Percentiles rank a stretch among this genome's conserved stretches.
These are phyloP conservation scores for Julus scanicus DNA, from an alignment of 2,888 invertebrate genomes.

Conservation along the genomic window DNA sequence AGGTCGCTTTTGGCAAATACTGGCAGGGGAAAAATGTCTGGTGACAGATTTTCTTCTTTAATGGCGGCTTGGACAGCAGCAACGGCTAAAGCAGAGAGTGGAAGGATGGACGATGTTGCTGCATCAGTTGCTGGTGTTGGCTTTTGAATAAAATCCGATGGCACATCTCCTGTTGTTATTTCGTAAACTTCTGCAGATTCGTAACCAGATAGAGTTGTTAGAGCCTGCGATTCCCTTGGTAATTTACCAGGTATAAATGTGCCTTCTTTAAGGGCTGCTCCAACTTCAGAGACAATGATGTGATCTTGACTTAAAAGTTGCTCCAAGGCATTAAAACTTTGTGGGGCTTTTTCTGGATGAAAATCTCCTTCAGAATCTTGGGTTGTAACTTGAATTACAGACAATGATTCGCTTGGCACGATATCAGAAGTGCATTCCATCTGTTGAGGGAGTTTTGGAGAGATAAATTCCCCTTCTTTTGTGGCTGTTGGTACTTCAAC, in stretches of 20 bases:
- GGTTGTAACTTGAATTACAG: slow-evolving; percentile 49
- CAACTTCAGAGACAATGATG: slow-evolving; percentile 58
- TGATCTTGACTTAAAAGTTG: slow-evolving; percentile 55
- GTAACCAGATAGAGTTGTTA: slow-evolving; percentile 49
- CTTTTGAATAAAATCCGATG: slow-evolving; percentile 53
- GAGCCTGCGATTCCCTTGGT: slow-evolving; percentile 53
- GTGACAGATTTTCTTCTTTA: slow-evolving; percentile 59
- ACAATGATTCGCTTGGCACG: slow-evolving; percentile 58
- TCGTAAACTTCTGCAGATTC: slow-evolving; percentile 56
- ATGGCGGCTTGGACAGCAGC: slow-evolving; percentile 47
- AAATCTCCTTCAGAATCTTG: slow-evolving; percentile 57
- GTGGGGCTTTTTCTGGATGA: slow-evolving; percentile 56
- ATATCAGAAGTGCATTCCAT: slow-evolving; percentile 48
- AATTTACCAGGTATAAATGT: slow-evolving; percentile 42
- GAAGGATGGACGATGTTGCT: slow-evolving; percentile 51
- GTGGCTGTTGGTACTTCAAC: slow-evolving; percentile 59
- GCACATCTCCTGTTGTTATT: slow-evolving; percentile 55
- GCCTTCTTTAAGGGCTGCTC: slow-evolving; percentile 53
- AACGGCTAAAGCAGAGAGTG: slow-evolving; percentile 46
- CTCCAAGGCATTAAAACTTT: slow-evolving; percentile 52
- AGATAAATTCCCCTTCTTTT: slow-evolving; percentile 59
- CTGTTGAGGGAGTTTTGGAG: slow-evolving; percentile 56
- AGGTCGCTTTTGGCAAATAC: slow-evolving; percentile 61
- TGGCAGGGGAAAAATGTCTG: slow-evolving; percentile 57
- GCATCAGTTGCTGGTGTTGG: slow-evolving; percentile 51